Evolutionary conservation across 1,140 invertebrate species (phyloP), one percentile per base, ranked within the genome.

Genomic region (Aporrectodea caliginosa): DNA sequence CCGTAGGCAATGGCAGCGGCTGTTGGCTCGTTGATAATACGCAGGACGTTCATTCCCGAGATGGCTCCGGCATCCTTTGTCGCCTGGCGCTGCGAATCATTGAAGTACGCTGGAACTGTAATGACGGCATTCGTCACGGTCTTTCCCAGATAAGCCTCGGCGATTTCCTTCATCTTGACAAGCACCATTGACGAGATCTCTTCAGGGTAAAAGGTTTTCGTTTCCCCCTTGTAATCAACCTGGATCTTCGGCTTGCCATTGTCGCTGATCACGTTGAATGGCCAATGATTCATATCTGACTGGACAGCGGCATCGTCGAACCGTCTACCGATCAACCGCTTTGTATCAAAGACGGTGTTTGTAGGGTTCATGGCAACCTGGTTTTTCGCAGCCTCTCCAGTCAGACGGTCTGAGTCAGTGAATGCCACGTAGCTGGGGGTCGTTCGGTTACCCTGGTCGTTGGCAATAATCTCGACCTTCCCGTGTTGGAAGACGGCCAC

Each of bases 351-450:
- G 88, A 98, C 94, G 79, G 96, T 98, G 91, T 98, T 98, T 85
- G 93, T 93, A 78, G 95, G 94, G 88, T 98, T 98, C 93, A 96
- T 95, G 73, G 90, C 89, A 31, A 89, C 87, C 83, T 90, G 89
- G 82, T 90, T 93, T 85, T 93, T 91, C 22, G 90, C 90, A 0
- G 89, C 91, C 86, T 97, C 94, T 29, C 95, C 95, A 79, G 96
- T 93, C 16, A 97, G 88, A 34, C 95, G 89, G 85, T 97, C 95
- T 0, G 92, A 92, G 73, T 96, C 94, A 0, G 92, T 95, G 88
- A 97, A 97, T 1, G 94, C 95, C 22, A 97, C 95, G 86, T 95
- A 96, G 77, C 93, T 93, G 1, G 94, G 94, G n/a, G 94, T 96
- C 22, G 94, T 96, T 78, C 94, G 90, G 86, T 96, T 95, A 68